These are phyloP conservation scores for Drosophila antonietae DNA, from an alignment of 2,888 invertebrate genomes.

Conservation along the genomic window DNA sequence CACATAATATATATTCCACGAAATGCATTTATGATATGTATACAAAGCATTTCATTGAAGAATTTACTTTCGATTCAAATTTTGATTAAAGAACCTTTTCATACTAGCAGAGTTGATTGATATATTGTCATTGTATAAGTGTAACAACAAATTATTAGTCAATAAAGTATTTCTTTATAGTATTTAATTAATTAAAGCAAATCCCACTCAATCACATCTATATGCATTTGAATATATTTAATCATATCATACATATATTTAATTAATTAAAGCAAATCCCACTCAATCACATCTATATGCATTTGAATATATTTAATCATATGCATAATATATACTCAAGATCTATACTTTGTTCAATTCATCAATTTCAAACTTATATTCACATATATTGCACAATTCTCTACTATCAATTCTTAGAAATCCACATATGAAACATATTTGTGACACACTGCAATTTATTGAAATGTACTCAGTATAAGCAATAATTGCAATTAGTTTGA, in stretches of 20 bases:
- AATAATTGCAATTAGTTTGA: neutral
- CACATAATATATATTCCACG: neutral
- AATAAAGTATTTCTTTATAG: neutral
- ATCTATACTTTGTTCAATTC: neutral
- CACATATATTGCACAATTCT: too few relatives aligned
- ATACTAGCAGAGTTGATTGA: neutral
- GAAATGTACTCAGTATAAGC: neutral
- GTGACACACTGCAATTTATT: neutral
- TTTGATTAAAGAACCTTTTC: neutral
- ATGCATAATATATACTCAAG: neutral
- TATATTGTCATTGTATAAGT: neutral
- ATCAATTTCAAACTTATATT: neutral
- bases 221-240: neutral
- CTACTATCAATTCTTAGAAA: neutral
- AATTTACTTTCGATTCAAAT: neutral
- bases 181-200: neutral
- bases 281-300: neutral
- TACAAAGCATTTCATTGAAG: too few relatives aligned
- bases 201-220: neutral
- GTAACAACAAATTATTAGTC: neutral
- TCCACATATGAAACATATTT: neutral
- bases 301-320: neutral
- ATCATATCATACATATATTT: neutral
- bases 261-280: neutral
- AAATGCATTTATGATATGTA: neutral